Evolutionary conservation across 1,140 invertebrate genomes (phyloP), one percentile per base, ranked within the genome.

Genomic region (Drosophila lacteicornis): DNA sequence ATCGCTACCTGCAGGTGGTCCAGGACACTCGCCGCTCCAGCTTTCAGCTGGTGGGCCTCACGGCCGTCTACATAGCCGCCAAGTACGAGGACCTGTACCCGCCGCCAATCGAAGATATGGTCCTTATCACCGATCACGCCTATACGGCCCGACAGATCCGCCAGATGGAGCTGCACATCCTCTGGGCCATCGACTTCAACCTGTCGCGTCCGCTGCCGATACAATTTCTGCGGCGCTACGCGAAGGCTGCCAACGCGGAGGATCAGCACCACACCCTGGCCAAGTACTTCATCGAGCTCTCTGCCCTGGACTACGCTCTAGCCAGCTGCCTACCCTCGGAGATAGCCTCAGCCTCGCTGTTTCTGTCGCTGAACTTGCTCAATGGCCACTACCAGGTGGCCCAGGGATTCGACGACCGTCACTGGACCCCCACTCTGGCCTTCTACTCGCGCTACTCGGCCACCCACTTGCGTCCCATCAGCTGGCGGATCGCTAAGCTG

Each of bases 201-300:
- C 94, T 99, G 47, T 96, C 97, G 17, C 94, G 96, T 88, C 98
- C 98, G 4, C 93, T 98, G 56, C 96, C 97, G 1, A 93, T 99
- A 25, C 97, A 97, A 91, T 99, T 99, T 91, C 93, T 99, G 12
- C 94, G 98, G 75, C 95, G 93, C 75, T 96, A 93, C 92, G 94
- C 94, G 3, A 95, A 95, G 93, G 94, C 94, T 3, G 94, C 94
- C 9, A 91, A 95, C 92, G 96, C 96, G 13, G 95, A 94, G 79
- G 92, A 95, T n/a, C 94, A 94, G 62, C 95, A 97, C 88, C 97
- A 99, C 92, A 96, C 95, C 51, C 93, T 99, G 91, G 97, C 97
- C 7, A 99, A 99, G 93, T 99, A 98, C 92, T 95, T 99, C 60
- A 95, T 98, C 81, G 98, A 99, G 93, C 92, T 99, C 27, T 94